Percentiles rank a stretch among this genome's conserved stretches.
These are phyloP conservation scores for Thunnus albacares DNA, from an alignment of 2,797 vertebrate genomes.

Conservation along the genomic window DNA sequence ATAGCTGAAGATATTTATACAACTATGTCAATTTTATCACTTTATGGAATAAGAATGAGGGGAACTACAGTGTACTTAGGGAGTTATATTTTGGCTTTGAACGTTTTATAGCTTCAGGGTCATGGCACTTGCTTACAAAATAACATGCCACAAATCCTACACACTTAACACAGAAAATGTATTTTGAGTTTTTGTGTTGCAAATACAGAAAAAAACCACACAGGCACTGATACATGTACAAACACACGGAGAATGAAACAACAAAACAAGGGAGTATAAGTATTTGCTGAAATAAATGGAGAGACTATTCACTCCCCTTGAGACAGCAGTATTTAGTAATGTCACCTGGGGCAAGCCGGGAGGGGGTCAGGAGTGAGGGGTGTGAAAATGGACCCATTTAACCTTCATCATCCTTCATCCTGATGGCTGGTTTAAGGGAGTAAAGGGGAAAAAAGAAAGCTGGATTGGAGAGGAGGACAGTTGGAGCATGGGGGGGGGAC, in stretches of 20 bases:
- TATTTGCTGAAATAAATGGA: constrained; percentile 78
- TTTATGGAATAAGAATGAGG: constrained; percentile 21
- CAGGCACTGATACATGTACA: neutral
- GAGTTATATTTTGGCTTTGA: constrained; percentile 20
- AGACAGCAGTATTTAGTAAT: constrained; percentile 87
- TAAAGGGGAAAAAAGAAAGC: constrained; percentile 55
- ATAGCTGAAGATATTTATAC: constrained; percentile 38
- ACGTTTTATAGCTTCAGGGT: constrained; percentile 28
- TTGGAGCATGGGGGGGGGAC: constrained; percentile 36
- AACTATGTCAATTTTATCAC: constrained; percentile 22
- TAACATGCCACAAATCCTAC: constrained; percentile 29
- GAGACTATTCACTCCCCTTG: constrained; percentile 72
- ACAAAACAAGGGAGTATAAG: constrained; percentile 48
- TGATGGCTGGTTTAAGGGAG: constrained; percentile 81
- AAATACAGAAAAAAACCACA: constrained; percentile 3
- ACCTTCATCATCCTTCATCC: constrained; percentile 85
- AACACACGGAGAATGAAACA: constrained; percentile 5
- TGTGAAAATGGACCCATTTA: constrained; percentile 84
- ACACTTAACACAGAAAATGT: neutral
- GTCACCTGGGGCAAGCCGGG: constrained; percentile 80
- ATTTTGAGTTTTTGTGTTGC: neutral
- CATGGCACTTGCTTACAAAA: constrained; percentile 12
- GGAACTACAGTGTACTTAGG: constrained; percentile 19
- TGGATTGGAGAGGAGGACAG: constrained; percentile 54
- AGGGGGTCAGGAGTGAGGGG: constrained; percentile 66